phyloP scores from a whole-genome alignment of 2,797 vertebrate genomes.

The Semotilus atromaculatus region DNA sequence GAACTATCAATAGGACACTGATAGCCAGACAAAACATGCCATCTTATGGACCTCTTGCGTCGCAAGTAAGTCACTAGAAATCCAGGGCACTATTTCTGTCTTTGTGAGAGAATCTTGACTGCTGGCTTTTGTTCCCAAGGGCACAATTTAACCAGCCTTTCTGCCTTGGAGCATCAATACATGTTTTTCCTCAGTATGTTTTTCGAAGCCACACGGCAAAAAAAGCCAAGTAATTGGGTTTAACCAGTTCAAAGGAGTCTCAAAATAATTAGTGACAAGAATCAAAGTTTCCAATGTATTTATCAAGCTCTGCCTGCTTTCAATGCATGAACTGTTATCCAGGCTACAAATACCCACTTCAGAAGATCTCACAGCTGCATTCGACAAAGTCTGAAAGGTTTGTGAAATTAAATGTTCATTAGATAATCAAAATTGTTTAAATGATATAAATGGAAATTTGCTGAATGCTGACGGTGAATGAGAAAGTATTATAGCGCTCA shows the following conservation, averaged over 20 bases:
- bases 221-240: conserved; percentile 76
- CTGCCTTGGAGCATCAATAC: neutral
- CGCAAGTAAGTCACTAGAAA: conserved; percentile 24
- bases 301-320: conserved; percentile 56
- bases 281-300: conserved; percentile 63
- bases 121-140: conserved; percentile 49
- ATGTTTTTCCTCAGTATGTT: conserved; percentile 2
- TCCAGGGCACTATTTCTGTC: conserved; percentile 48
- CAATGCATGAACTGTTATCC: neutral
- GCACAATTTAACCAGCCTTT: conserved; percentile 37
- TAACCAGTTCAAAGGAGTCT: conserved; percentile 74
- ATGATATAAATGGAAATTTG: too few relatives aligned
- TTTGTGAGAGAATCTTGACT: conserved; percentile 36
- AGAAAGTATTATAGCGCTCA: too few relatives aligned
- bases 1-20: neutral
- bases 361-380: too few relatives aligned
- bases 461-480: too few relatives aligned
- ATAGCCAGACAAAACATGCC: conserved; percentile 5
- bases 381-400: too few relatives aligned
- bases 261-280: conserved; percentile 77
- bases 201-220: conserved; percentile 17
- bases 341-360: too few relatives aligned
- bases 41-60: neutral
- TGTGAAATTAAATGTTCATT: too few relatives aligned
- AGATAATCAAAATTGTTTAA: too few relatives aligned